Conservation (phyloP, 1,140 invertebrate genomes). For the Trachymyrmex septentrionalis region DNA sequence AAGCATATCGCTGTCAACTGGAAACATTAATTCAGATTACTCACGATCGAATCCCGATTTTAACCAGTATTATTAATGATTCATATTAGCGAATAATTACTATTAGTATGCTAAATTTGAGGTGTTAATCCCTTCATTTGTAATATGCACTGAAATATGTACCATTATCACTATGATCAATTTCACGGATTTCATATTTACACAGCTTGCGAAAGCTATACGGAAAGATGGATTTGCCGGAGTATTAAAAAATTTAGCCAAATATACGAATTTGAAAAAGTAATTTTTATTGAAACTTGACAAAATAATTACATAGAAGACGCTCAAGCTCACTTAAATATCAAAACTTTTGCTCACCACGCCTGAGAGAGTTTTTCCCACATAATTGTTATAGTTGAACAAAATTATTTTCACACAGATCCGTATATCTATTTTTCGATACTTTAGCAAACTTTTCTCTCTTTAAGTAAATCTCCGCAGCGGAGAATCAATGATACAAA, state of each 20-base stretch:
- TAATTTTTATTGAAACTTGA: too few species aligned
- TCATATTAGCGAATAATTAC: conserved; percentile 35
- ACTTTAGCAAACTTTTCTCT: too few species aligned
- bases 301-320: too few species aligned
- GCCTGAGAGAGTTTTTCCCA: too few species aligned
- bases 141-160: conserved; percentile 18
- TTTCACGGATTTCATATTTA: neutral
- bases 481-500: neutral
- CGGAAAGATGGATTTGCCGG: too few species aligned
- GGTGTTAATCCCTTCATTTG: conserved; percentile 17
- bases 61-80: conserved; percentile 43
- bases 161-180: neutral
- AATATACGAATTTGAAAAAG: too few species aligned
- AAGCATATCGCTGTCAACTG: conserved; percentile 46
- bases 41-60: conserved; percentile 15
- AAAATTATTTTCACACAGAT: too few species aligned
- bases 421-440: too few species aligned
- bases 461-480: neutral
- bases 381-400: too few species aligned
- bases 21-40: conserved; percentile 54
- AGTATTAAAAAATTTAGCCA: too few species aligned
- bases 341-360: too few species aligned
- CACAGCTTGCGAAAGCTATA: neutral
- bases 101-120: conserved; percentile 6
- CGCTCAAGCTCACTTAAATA: too few species aligned